Evolutionary conservation across 2,113 vertebrate species (phyloP).

Genomic region (Edolisoma coerulescens): DNA sequence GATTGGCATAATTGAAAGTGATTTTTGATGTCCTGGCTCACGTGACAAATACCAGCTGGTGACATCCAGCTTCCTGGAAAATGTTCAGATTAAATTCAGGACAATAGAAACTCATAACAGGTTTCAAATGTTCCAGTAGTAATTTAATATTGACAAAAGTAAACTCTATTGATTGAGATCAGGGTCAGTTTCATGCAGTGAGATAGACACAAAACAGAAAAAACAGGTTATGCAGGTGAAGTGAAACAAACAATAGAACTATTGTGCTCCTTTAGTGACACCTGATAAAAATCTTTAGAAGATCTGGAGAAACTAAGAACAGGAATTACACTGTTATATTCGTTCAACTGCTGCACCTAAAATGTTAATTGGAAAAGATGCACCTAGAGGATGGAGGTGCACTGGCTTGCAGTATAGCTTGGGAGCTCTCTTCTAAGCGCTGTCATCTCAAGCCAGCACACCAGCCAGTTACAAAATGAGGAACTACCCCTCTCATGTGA

Average conservation of each 20-base stretch:
- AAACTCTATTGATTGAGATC: not conserved
- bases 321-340: not conserved
- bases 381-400: not conserved
- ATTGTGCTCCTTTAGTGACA: not conserved
- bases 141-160: conserved; percentile 25
- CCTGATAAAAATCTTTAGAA: not conserved
- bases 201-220: not conserved
- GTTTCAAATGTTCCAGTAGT: not conserved
- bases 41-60: not conserved
- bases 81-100: not conserved
- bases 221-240: not conserved
- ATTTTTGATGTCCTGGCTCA: not conserved
- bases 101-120: not conserved
- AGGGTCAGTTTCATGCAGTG: not conserved
- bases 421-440: not conserved
- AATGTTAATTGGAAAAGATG: not conserved
- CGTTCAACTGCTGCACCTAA: not conserved
- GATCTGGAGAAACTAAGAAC: not conserved
- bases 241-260: not conserved
- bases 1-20: not conserved
- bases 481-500: not conserved
- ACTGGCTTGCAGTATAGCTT: not conserved
- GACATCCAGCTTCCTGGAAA: conserved; percentile 1
- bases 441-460: not conserved
- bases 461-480: not conserved